These are phyloP conservation scores for Hyles vespertilio DNA, from an alignment of 1,140 invertebrate genomes.

Conservation along the genomic window DNA sequence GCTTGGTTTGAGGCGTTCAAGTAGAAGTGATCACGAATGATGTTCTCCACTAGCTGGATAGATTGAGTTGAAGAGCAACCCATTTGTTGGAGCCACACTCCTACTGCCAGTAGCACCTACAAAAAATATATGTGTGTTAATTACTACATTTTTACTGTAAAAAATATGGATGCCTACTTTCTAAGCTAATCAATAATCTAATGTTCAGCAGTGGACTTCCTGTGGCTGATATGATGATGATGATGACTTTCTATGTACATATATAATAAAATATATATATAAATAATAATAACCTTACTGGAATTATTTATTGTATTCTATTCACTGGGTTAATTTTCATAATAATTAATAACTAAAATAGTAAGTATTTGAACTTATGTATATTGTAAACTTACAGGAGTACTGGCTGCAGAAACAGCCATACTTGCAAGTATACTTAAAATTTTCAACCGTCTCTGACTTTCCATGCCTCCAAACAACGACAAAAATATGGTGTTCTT, in stretches of 20 bases:
- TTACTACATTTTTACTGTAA: too few relatives aligned
- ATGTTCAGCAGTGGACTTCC: too few relatives aligned
- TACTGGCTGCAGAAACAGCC: conserved; percentile 84
- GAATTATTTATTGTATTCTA: too few relatives aligned
- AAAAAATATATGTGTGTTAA: conserved; percentile 1
- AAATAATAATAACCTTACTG: too few relatives aligned
- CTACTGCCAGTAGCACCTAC: conserved; percentile 82
- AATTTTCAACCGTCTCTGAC: conserved; percentile 80
- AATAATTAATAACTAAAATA: too few relatives aligned
- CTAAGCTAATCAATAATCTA: too few relatives aligned
- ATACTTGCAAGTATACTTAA: conserved; percentile 88
- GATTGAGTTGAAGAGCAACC: conserved; percentile 85
- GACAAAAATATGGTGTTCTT: conserved; percentile 88
- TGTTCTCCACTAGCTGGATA: conserved; percentile 82
- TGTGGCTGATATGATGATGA: too few relatives aligned
- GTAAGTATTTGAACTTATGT: too few relatives aligned
- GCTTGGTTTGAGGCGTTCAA: conserved; percentile 80
- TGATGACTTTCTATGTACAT: too few relatives aligned
- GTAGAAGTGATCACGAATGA: conserved; percentile 88
- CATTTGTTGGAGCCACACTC: conserved; percentile 90
- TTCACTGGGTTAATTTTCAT: too few relatives aligned
- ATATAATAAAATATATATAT: too few relatives aligned
- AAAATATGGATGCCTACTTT: too few relatives aligned
- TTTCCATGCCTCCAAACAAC: conserved; percentile 83
- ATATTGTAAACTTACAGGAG: conserved; percentile 66